Evolutionary conservation across 2,113 vertebrate species (phyloP).

Genomic region (Ailurus styani): DNA sequence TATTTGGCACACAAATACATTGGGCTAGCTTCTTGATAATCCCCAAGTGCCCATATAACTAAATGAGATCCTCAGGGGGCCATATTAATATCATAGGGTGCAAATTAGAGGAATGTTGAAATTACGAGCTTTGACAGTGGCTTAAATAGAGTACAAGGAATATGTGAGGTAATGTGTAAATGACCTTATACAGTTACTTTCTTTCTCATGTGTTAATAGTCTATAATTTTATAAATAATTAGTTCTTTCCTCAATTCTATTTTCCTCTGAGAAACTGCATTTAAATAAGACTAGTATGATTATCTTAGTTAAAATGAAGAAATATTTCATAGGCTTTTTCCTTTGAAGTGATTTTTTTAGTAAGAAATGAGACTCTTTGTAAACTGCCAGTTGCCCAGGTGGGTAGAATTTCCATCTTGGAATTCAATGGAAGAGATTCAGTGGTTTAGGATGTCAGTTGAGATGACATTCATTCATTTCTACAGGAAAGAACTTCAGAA

Average conservation of each 20-base stretch:
- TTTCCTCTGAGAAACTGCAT: neutral
- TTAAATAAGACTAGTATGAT: neutral
- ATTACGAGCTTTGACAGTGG: neutral
- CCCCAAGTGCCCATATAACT: neutral
- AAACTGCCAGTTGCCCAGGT: neutral
- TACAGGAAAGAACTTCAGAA: neutral
- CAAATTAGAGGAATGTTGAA: neutral
- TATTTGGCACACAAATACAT: neutral
- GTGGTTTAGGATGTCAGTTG: neutral
- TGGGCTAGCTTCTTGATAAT: neutral
- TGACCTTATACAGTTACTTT: neutral
- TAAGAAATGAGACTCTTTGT: neutral
- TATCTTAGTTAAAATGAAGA: neutral
- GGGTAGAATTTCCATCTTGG: neutral
- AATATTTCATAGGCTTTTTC: neutral
- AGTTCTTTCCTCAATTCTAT: neutral
- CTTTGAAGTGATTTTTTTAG: neutral
- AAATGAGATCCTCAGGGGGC: neutral
- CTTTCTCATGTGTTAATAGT: neutral
- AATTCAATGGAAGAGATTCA: neutral
- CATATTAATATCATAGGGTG: neutral
- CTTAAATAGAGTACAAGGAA: neutral
- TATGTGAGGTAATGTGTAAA: neutral
- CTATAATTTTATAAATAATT: conserved; percentile 7
- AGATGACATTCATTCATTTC: neutral